These are phyloP conservation scores for Tiaroga cobitis DNA, from an alignment of 2,797 vertebrate species.

Conservation along the genomic window DNA sequence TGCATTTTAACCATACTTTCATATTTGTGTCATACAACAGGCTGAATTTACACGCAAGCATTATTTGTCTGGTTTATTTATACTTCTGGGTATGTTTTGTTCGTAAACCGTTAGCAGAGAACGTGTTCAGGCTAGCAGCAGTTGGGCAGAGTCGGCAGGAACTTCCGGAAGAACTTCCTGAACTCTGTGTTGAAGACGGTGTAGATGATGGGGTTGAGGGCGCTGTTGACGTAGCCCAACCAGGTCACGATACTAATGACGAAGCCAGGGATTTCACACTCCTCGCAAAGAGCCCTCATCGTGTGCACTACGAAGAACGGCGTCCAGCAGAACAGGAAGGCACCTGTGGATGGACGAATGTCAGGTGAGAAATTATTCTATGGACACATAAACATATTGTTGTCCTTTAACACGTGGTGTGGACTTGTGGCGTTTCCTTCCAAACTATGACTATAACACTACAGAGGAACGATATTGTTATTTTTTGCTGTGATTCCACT, in stretches of 20 bases:
- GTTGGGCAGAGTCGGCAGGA: conserved; percentile 79
- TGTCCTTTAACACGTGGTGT: neutral
- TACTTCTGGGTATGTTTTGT: conserved; percentile 26
- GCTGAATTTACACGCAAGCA: conserved; percentile 35
- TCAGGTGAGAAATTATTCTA: neutral
- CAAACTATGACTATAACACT: too few species aligned
- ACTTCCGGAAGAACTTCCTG: conserved; percentile 88
- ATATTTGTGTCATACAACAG: neutral
- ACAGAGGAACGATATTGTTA: too few species aligned
- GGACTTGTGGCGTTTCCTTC: too few species aligned
- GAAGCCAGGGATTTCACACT: conserved; percentile 80
- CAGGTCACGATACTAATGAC: conserved; percentile 94
- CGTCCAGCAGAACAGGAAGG: conserved; percentile 96
- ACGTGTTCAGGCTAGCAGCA: conserved; percentile 67
- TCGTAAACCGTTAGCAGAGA: neutral
- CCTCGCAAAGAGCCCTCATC: conserved; percentile 83
- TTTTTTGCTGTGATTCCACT: neutral
- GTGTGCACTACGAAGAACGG: conserved; percentile 96
- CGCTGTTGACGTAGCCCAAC: conserved; percentile 96
- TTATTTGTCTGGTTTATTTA: conserved; percentile 33
- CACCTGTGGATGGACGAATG: conserved; percentile 74
- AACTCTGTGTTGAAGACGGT: conserved; percentile 93
- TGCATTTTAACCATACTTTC: conserved; percentile 4
- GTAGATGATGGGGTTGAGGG: conserved; percentile 94
- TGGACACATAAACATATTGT: neutral